Percentiles rank a stretch among this genome's conserved stretches.
These are phyloP conservation scores for Melieria picta DNA, from an alignment of 2,888 invertebrate species.

Conservation along the genomic window DNA sequence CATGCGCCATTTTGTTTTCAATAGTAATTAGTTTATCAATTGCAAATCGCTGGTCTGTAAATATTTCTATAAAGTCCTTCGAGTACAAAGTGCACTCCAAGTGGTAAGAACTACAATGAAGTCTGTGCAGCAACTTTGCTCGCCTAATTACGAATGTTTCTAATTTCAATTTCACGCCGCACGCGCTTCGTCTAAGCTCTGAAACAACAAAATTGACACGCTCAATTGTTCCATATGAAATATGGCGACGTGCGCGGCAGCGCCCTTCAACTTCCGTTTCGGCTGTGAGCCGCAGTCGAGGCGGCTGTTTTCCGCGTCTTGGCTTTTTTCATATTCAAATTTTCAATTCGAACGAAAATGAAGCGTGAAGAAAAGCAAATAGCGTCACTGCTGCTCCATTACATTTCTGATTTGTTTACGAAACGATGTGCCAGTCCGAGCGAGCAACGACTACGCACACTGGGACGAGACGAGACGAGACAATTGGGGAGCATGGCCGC, in stretches of 20 bases:
- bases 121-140: too few relatives aligned
- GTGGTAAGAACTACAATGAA: too few relatives aligned
- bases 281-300: too few relatives aligned
- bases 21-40: too few relatives aligned
- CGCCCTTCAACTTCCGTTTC: too few relatives aligned
- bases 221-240: slow-evolving; percentile 60
- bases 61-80: too few relatives aligned
- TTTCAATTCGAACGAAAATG: slow-evolving; percentile 55
- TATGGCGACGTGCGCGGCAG: slow-evolving; percentile 44
- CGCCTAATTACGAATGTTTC: too few relatives aligned
- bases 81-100: too few relatives aligned
- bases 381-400: slow-evolving; percentile 59
- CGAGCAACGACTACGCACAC: background rate
- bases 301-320: slow-evolving; percentile 15
- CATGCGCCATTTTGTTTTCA: too few relatives aligned
- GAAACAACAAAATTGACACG: slow-evolving; percentile 48
- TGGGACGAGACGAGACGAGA: too few relatives aligned
- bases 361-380: slow-evolving; percentile 56
- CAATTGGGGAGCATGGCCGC: too few relatives aligned
- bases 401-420: slow-evolving; percentile 57
- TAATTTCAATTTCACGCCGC: slow-evolving; percentile 57
- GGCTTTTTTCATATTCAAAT: slow-evolving; percentile 43
- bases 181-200: slow-evolving; percentile 43
- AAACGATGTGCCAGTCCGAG: slow-evolving; percentile 35
- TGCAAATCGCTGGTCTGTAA: too few relatives aligned